These are phyloP conservation scores for Heliocidaris tuberculata DNA, from an alignment of 35 echinoderm and acorn worm species.

Conservation along the genomic window DNA sequence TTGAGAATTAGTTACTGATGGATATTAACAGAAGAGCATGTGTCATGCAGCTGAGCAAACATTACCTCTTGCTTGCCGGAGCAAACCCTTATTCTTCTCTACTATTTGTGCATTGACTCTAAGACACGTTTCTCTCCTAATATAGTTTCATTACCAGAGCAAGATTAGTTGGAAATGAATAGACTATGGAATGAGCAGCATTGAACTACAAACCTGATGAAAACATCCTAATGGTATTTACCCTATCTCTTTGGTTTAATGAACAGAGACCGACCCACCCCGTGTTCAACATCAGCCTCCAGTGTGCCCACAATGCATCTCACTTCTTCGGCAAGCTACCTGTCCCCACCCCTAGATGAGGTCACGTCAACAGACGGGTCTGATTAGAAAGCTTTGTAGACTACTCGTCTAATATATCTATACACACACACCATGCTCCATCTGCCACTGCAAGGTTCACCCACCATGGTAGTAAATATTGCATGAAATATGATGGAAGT, in stretches of 20 bases:
- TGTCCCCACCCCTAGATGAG: slow-evolving; percentile 60
- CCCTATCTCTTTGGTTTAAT: background rate
- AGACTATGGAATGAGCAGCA: too few relatives aligned
- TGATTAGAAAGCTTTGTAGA: background rate
- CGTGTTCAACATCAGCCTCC: slow-evolving; percentile 86
- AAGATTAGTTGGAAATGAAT: too few relatives aligned
- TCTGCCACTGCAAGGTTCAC: background rate
- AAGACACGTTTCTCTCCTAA: too few relatives aligned
- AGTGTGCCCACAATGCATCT: slow-evolving; percentile 76
- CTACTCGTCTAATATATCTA: background rate
- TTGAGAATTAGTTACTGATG: too few relatives aligned
- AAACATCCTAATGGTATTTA: too few relatives aligned
- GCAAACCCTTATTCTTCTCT: too few relatives aligned
- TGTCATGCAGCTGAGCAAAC: too few relatives aligned
- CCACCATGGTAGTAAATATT: background rate
- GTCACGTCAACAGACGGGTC: background rate
- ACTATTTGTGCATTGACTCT: too few relatives aligned
- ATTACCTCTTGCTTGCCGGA: too few relatives aligned
- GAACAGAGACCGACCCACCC: slow-evolving; percentile 88
- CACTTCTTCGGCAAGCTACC: slow-evolving; percentile 66
- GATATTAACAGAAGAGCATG: too few relatives aligned
- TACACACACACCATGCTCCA: background rate
- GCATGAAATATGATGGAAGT: background rate
- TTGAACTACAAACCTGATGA: too few relatives aligned
- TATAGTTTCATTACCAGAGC: too few relatives aligned